These are phyloP conservation scores for Antheraea assamensis DNA, from an alignment of 2,888 invertebrate genomes.

Conservation along the genomic window DNA sequence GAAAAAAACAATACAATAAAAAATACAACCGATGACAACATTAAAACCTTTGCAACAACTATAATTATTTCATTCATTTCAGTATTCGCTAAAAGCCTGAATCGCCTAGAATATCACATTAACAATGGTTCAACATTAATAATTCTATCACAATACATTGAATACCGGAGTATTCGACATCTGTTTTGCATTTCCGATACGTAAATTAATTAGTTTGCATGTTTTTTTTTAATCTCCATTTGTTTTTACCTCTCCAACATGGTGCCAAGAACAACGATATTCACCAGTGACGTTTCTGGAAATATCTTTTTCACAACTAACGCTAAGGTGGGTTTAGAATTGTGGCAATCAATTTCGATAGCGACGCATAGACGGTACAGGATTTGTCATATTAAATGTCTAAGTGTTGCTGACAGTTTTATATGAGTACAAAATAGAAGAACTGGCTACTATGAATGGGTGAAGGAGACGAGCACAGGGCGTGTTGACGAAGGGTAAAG, in stretches of 20 bases:
- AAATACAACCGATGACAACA: slow-evolving; percentile 1
- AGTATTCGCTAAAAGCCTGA: neutral
- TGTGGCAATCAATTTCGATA: too few species aligned
- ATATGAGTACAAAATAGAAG: too few species aligned
- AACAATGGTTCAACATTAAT: neutral
- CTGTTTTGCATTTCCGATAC: neutral
- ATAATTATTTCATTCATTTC: neutral
- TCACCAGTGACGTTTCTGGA: neutral
- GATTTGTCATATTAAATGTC: too few species aligned
- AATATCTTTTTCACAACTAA: neutral
- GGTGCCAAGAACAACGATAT: neutral
- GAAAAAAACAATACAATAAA: neutral
- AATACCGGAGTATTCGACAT: neutral
- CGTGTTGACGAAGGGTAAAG: too few species aligned
- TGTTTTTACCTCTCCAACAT: neutral
- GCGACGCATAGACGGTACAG: too few species aligned
- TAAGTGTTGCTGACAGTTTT: too few species aligned
- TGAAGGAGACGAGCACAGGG: too few species aligned
- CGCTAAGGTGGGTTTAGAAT: too few species aligned
- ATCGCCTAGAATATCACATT: neutral
- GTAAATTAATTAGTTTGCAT: neutral
- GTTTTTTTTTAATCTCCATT: neutral
- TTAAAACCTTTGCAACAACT: neutral
- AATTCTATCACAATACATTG: neutral
- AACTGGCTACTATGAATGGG: too few species aligned